Evolutionary conservation across 1,140 invertebrate genomes (phyloP).

Genomic region (Euschistus heros): DNA sequence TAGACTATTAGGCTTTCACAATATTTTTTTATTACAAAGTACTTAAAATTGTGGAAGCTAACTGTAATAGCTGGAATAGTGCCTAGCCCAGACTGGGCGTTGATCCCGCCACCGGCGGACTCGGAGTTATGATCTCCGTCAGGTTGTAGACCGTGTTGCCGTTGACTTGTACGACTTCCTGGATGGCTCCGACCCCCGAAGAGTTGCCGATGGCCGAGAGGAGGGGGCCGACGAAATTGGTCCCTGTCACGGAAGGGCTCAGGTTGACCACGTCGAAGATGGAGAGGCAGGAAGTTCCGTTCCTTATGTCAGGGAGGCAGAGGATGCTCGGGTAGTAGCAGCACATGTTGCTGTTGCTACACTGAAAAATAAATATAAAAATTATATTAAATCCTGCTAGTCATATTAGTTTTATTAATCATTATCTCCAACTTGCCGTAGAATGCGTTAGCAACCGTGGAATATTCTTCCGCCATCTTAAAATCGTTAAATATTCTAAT

Average conservation of each 20-base stretch:
- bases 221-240: neutral
- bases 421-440: too few species aligned
- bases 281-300: slow-evolving; percentile 12
- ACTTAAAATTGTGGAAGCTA: too few species aligned
- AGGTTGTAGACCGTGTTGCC: slow-evolving; percentile 14
- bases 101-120: neutral
- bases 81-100: too few species aligned
- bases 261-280: slow-evolving; percentile 17
- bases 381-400: neutral
- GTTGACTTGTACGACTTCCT: slow-evolving; percentile 8
- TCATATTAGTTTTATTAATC: too few species aligned
- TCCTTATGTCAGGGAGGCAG: slow-evolving; percentile 13
- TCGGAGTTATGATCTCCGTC: slow-evolving; percentile 7
- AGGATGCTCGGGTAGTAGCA: slow-evolving; percentile 16
- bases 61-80: too few species aligned
- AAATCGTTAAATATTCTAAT: too few species aligned
- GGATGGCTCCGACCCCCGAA: neutral
- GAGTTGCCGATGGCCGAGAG: neutral
- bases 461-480: too few species aligned
- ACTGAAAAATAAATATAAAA: neutral
- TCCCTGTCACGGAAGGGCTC: neutral
- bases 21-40: too few species aligned
- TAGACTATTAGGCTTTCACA: too few species aligned
- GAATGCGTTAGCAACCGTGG: too few species aligned
- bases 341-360: neutral